Percentiles rank a stretch among this genome's conserved stretches.
Evolutionary conservation across 1,140 invertebrate genomes (phyloP).

Genomic region (Chymomyza costata): DNA sequence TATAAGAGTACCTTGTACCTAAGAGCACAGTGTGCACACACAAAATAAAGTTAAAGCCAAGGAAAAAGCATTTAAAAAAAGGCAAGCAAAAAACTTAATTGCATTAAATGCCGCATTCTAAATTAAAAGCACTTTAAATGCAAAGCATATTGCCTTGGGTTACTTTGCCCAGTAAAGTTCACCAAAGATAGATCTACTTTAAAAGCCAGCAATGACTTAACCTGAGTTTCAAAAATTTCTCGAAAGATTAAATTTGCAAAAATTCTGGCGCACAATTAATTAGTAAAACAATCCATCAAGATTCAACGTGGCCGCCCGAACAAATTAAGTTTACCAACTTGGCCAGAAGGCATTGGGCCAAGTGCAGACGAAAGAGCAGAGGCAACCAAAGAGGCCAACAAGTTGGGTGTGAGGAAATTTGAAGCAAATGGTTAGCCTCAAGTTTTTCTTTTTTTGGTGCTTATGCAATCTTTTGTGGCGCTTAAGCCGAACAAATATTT

Average conservation of each 20-base stretch:
- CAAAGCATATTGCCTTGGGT: conserved; percentile 32
- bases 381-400: too few relatives aligned
- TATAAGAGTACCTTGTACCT: too few relatives aligned
- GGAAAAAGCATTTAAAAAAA: conserved; percentile 6
- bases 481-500: too few relatives aligned
- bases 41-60: neutral
- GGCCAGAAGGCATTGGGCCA: conserved; percentile 11
- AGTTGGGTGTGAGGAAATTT: too few relatives aligned
- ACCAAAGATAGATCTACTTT: too few relatives aligned
- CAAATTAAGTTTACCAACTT: conserved; percentile 35
- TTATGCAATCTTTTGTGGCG: too few relatives aligned
- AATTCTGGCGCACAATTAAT: conserved; percentile 50
- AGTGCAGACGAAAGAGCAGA: conserved; percentile 30
- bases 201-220: conserved; percentile 1
- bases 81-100: conserved; percentile 33
- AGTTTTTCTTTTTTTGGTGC: too few relatives aligned
- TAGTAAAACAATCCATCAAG: conserved; percentile 59
- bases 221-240: conserved; percentile 36
- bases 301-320: conserved; percentile 14
- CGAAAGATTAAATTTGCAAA: conserved; percentile 49
- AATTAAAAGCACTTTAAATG: conserved; percentile 60
- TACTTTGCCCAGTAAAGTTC: too few relatives aligned
- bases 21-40: conserved; percentile 19
- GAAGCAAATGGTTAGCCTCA: too few relatives aligned
- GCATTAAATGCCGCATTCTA: conserved; percentile 41